Evolutionary conservation across 2,113 vertebrate genomes (phyloP), one percentile per base, ranked within the genome.

Genomic region (rat (Rattus norvegicus)): DNA sequence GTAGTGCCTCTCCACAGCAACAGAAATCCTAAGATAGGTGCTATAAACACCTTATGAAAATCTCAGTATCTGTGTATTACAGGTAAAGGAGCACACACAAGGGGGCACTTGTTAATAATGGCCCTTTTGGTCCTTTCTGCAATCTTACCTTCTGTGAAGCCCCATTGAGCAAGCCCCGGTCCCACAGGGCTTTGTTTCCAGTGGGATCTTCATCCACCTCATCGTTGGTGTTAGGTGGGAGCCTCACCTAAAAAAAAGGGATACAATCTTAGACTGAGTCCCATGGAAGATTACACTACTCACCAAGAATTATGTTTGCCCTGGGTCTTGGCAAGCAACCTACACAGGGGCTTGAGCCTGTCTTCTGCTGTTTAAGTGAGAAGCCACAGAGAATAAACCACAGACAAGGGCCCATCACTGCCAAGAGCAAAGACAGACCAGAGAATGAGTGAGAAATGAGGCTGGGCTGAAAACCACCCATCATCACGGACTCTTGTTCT

Each of bases 191-290:
- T 98, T 99, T 99, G 98, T 99, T 99, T 95, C 99, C 99, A 0
- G 99, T 99, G 33, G 99, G 99, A 97, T 99, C 99, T 96, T 99
- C 99, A 88, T 99, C 99, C 30, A 99, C 99, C 86, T 99, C 99
- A 39, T 99, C 99, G 0, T 99, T 99, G 59, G 99, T 99, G 97
- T 99, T 99, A 85, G 99, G 99, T 9, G 99, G 99, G 54, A 99
- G 98, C 59, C 99, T 99, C 67, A 99, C 99, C 99, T 99, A 94
- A 0, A 30, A 90, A 24, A 20, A 91, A 91, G 61, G 49, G 47
- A 95, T 28, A 96, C 7, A 96, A 83, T 43, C 80, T 95, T 54
- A 92, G 43, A 17, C 56, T 90, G n/a, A 30, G 39, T 76, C 26
- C 36, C 22, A 2, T 0, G 33, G 3, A 7, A 43, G 69, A 69